Evolutionary conservation across 2,797 vertebrate genomes (phyloP).

Genomic region (Pangasius larnaudii): DNA sequence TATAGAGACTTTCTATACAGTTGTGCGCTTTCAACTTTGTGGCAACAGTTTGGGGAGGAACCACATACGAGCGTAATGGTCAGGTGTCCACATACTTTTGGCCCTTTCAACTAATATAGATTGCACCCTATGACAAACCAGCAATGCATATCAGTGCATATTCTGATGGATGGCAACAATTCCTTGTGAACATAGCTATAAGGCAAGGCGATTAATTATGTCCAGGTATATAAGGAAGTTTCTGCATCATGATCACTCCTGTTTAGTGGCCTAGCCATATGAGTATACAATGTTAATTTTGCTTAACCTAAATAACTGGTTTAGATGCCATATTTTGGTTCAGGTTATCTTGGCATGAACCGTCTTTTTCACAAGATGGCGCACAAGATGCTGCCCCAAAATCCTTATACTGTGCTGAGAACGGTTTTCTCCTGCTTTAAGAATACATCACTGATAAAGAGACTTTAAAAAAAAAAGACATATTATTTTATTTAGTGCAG

Average conservation of each 20-base stretch:
- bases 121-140: not conserved
- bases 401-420: not conserved
- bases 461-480: not conserved
- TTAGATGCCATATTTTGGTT: not conserved
- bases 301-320: not conserved
- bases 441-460: not conserved
- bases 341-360: not conserved
- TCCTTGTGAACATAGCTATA: not conserved
- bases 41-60: not conserved
- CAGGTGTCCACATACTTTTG: not conserved
- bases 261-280: not conserved
- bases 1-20: not conserved
- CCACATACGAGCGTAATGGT: not conserved
- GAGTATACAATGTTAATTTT: not conserved
- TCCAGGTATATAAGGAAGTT: not conserved
- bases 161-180: not conserved
- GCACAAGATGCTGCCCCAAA: not conserved
- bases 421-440: not conserved
- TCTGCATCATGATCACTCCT: not conserved
- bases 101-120: not conserved
- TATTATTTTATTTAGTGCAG: not conserved
- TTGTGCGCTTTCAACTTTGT: not conserved
- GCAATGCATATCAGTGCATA: not conserved
- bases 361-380: slow-evolving; percentile 14
- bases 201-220: not conserved